Base-by-base conservation (phyloP, 2,113 vertebrate genomes). In the Equus quagga region DNA sequence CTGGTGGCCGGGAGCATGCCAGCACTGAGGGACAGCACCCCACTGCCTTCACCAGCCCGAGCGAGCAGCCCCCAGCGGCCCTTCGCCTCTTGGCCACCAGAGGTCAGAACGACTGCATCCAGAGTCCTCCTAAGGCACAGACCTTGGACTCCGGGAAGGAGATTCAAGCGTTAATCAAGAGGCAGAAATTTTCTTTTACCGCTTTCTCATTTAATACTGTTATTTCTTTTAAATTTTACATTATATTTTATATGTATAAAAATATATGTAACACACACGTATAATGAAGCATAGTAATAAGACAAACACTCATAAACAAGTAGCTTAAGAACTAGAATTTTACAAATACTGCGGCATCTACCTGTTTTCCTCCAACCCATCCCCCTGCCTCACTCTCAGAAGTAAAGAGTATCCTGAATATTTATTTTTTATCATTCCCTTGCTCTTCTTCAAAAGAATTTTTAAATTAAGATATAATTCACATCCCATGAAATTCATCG, bases 31-130 rank as follows among this genome's bases (percentile, higher is more conserved):
- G 15, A 26, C 26, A 21, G 6, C 10, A 3, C 41, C 11, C 4
- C 14, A 0, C 2, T 5, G 17, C 49, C 12, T 33, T 21, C n/a
- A 64, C 23, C 1, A 12, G 23, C 76, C 3, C 0, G 1, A 23
- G 46, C 14, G 11, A 2, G 21, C 7, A 21, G 17, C 15, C 13
- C 9, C 7, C 86, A 8, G 56, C 14, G n/a, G 96, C 72, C 44
- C 82, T 94, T 54, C 90, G 41, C 65, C 44, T 67, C 41, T 41
- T 5, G 14, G 88, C 91, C 96, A 97, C 95, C 51, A 96, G 97
- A 51, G 79, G 97, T 78, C 97, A 93, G 89, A 60, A 91, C 4
- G 33, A 44, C 69, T 18, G 5, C 85, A 41, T 36, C 65, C 31
- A 82, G 41, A 46, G 76, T 31, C 72, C 24, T 0, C 19, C 13